Evolutionary conservation across 1,140 invertebrate genomes (phyloP), one percentile per base, ranked within the genome.

Genomic region (Brachionus rotundiformis): DNA sequence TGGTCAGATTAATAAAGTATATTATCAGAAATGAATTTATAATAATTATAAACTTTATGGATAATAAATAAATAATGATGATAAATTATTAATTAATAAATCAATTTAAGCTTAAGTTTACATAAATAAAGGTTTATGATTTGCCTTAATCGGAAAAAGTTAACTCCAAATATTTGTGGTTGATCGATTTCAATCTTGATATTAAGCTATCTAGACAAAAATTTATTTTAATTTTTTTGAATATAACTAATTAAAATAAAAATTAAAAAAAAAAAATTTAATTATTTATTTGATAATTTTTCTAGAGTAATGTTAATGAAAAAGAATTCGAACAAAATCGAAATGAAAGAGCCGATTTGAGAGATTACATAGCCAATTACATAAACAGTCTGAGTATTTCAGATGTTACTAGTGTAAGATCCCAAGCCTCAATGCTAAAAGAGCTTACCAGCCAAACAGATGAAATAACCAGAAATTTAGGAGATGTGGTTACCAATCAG

Each of bases 391-490:
- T 77, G n/a, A 77, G 75, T 36, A 54, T 77, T 29, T 77, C 75
- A 23, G 75, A 77, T 59, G 31, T 47, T 7, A 59, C 29, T 33
- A 54, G 44, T 6, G 31, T 77, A 5, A 49, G n/a, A 47, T 54
- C 31, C 16, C 75, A 77, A 31, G 36, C 75, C 19, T 77, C 75
- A 19, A 41, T 75, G 71, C 44, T 75, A 0, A 49, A 41, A 23
- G 44, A 49, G 11, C 33, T 75, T n/a, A 44, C 71, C 2, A 39
- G 23, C 23, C 71, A 75, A 49, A 44, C 71, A 19, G 75, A 77
- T 59, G 75, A 77, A 36, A 49, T 77, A 54, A 54, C 23, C 49
- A 77, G 75, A 77, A 31, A 77, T 36, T 39, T 39, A 36, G 65
- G 29, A 19, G 65, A 71, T 71, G 29, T 36, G 5, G 65, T 36